A percentile compares a stretch with the other conserved stretches of the same genome.
Evolutionary conservation across 2,113 vertebrate species (phyloP).

Genomic region (Melierax canorus): DNA sequence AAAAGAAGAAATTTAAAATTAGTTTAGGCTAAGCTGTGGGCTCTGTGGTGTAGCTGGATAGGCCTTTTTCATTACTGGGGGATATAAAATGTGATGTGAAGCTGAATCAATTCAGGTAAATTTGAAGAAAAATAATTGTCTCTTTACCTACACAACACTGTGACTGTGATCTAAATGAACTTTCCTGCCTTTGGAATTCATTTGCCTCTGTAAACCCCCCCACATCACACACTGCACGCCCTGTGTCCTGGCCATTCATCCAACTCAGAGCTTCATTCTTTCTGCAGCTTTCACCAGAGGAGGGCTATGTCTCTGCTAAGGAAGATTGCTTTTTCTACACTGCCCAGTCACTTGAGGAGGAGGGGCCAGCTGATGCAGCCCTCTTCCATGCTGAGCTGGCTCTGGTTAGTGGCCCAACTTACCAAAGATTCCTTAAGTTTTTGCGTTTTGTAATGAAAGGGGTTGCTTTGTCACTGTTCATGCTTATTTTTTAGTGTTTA

Average conservation of each 20-base stretch:
- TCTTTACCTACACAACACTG: background rate
- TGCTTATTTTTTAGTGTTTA: background rate
- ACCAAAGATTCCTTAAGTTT: slow-evolving; percentile 25
- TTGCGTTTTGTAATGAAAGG: slow-evolving; percentile 1
- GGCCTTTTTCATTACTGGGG: background rate
- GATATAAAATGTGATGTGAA: background rate
- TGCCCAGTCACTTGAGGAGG: slow-evolving; percentile 80
- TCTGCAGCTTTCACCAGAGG: slow-evolving; percentile 89
- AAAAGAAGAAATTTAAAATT: background rate
- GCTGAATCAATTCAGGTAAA: background rate
- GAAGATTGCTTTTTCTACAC: slow-evolving; percentile 85
- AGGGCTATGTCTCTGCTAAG: slow-evolving; percentile 84
- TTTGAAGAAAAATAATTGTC: background rate
- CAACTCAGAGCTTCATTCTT: slow-evolving; percentile 73
- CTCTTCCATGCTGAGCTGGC: slow-evolving; percentile 91
- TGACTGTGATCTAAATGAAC: background rate
- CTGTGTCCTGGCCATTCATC: slow-evolving; percentile 14
- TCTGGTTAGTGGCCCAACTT: slow-evolving; percentile 84
- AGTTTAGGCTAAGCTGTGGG: background rate
- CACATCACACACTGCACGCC: background rate
- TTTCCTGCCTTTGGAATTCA: background rate
- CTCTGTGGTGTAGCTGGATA: background rate
- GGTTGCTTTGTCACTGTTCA: background rate
- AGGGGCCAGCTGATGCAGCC: slow-evolving; percentile 80
- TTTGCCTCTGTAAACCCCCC: background rate